Conservation (phyloP, 2,113 vertebrate genomes). For the Calonectris borealis region DNA sequence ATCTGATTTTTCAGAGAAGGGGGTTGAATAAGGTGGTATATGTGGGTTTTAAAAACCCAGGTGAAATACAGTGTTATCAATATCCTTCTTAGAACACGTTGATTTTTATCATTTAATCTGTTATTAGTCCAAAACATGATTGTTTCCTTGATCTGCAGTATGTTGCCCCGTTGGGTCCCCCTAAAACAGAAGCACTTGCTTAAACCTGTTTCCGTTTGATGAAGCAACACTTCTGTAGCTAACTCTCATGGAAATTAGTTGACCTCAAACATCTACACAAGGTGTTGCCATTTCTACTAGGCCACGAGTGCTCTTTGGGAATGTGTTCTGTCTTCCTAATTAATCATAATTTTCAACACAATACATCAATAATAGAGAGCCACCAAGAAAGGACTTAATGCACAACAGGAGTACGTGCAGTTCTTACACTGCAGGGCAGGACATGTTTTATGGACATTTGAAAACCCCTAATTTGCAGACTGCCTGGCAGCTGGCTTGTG, state of each 20-base stretch:
- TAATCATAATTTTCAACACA: background rate
- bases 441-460: background rate
- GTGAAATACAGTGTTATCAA: background rate
- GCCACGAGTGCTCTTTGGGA: background rate
- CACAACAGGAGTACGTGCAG: fast-evolving
- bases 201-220: background rate
- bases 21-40: background rate
- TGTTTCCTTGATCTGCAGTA: background rate
- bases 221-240: background rate
- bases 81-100: background rate
- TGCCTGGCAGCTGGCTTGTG: background rate
- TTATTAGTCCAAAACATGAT: background rate
- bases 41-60: background rate
- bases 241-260: background rate
- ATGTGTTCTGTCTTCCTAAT: background rate
- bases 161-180: fast-evolving
- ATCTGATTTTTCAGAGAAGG: background rate
- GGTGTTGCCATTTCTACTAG: background rate
- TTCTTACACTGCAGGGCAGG: background rate
- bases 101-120: background rate
- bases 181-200: background rate
- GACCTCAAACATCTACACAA: background rate
- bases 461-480: background rate
- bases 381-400: fast-evolving
- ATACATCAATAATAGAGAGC: background rate